Conservation (phyloP, 2,888 invertebrate genomes). For the Nephrotoma flavescens region DNA sequence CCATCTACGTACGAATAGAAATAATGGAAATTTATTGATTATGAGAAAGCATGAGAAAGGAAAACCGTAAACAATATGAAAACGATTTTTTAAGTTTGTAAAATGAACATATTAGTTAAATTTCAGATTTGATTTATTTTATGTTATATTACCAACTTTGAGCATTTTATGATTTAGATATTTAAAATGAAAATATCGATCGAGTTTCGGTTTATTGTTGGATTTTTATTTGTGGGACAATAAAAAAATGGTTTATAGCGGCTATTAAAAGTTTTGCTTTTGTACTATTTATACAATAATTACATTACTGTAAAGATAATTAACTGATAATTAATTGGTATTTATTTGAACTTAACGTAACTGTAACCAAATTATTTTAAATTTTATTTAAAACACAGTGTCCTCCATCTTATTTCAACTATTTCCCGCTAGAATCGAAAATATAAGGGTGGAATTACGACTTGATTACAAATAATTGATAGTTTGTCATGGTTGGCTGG, state of each 20-base stretch:
- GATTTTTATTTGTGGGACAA: neutral
- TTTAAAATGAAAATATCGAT: neutral
- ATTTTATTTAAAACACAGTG: too few species aligned
- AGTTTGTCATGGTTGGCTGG: too few species aligned
- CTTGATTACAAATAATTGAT: too few species aligned
- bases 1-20: neutral
- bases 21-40: neutral
- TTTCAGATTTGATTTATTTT: neutral
- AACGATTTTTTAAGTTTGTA: neutral
- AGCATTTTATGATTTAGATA: neutral
- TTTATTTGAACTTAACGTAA: neutral
- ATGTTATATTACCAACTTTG: neutral
- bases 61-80: neutral
- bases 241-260: neutral
- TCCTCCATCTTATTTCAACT: too few species aligned
- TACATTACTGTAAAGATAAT: neutral
- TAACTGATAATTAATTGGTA: neutral
- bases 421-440: too few species aligned
- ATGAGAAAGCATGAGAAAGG: too few species aligned
- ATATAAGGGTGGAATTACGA: too few species aligned
- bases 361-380: too few species aligned
- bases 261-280: neutral
- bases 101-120: neutral
- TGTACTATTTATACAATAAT: neutral
- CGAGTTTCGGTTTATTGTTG: neutral